Conservation (phyloP, 2,797 vertebrate species). For the Hylomyscus alleni region DNA sequence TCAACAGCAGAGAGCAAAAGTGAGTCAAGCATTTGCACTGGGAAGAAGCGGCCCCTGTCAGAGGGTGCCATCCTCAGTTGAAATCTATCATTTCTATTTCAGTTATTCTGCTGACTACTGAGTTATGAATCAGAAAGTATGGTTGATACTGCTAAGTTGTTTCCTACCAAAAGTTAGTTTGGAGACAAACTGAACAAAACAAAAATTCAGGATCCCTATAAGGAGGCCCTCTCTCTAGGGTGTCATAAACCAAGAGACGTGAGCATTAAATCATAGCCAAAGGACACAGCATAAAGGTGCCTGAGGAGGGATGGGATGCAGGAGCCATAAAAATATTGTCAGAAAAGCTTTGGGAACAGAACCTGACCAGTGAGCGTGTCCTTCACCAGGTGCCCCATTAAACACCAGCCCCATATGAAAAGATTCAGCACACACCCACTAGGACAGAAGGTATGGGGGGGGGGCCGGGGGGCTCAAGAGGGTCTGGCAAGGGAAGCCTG, state of each 20-base stretch:
- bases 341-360: neutral
- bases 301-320: neutral
- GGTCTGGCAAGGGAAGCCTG: neutral
- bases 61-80: neutral
- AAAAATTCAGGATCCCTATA: neutral
- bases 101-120: neutral
- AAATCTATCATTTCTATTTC: neutral
- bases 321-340: neutral
- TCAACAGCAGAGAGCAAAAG: neutral
- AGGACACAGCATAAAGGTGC: accelerated
- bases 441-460: neutral
- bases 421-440: neutral
- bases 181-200: neutral
- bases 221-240: neutral
- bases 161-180: neutral
- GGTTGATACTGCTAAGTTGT: neutral
- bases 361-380: no score
- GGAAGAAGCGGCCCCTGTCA: neutral
- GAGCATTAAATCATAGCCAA: neutral
- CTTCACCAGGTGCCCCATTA: neutral
- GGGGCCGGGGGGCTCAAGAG: neutral
- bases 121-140: neutral
- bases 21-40: neutral
- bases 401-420: neutral
- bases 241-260: neutral